A percentile compares a stretch with the other conserved stretches of the same genome.
These are phyloP conservation scores for Maniola hyperantus DNA, from an alignment of 2,888 invertebrate species.

Conservation along the genomic window DNA sequence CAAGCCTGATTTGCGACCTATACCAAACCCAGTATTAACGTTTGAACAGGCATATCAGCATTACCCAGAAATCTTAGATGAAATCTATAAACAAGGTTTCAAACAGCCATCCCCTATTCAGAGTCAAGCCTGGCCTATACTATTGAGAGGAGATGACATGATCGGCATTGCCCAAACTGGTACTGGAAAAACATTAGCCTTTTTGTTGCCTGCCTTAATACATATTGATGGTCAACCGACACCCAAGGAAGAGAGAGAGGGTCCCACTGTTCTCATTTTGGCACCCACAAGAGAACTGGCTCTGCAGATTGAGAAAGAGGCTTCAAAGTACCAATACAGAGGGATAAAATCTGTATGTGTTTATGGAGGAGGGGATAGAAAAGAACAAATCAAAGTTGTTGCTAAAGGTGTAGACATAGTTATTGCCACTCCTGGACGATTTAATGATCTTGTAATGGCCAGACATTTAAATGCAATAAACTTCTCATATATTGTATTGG, in stretches of 20 bases:
- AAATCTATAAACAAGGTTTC: conserved; percentile 92
- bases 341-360: conserved; percentile 95
- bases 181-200: conserved; percentile 97
- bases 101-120: conserved; percentile 94
- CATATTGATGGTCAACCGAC: conserved; percentile 93
- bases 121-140: conserved; percentile 96
- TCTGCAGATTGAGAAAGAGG: conserved; percentile 95
- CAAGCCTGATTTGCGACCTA: conserved; percentile 65
- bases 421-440: conserved; percentile 96
- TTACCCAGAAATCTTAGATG: conserved; percentile 92
- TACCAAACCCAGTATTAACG: conserved; percentile 90
- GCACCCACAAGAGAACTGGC: conserved; percentile 97
- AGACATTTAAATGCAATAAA: conserved; percentile 88
- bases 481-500: conserved; percentile 94
- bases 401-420: conserved; percentile 94
- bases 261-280: conserved; percentile 93
- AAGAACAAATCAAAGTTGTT: conserved; percentile 89
- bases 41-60: conserved; percentile 92
- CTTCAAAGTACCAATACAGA: conserved; percentile 93
- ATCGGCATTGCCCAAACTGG: conserved; percentile 99
- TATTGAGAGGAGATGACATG: conserved; percentile 94
- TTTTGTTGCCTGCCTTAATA: conserved; percentile 94
- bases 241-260: conserved; percentile 87
- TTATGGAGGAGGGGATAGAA: conserved; percentile 94
- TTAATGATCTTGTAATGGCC: conserved; percentile 93